Conservation (phyloP, 2,797 vertebrate genomes). For the Knipowitschia caucasica region DNA sequence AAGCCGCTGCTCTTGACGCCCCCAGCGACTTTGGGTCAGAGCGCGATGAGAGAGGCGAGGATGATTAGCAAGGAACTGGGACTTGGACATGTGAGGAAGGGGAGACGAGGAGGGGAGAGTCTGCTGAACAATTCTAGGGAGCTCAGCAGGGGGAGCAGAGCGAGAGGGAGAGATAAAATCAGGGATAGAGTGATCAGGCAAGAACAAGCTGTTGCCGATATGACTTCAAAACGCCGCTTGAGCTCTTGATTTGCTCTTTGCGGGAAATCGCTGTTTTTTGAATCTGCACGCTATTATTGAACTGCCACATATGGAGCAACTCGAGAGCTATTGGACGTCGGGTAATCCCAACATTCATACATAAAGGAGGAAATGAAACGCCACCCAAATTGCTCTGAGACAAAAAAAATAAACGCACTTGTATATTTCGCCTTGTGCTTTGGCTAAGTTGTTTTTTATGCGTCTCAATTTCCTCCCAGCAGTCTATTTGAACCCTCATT, state of each 20-base stretch:
- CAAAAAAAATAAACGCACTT: neutral
- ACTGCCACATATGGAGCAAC: constrained; percentile 19
- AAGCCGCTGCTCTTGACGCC: constrained; percentile 27
- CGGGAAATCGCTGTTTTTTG: constrained; percentile 48
- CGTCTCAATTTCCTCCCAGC: constrained; percentile 27
- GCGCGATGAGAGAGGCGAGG: constrained; percentile 26
- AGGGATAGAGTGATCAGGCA: constrained; percentile 46
- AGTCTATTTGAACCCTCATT: constrained; percentile 28
- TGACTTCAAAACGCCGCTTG: constrained; percentile 53
- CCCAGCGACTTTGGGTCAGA: constrained; percentile 38
- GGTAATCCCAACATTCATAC: constrained; percentile 29
- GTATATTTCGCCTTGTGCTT: constrained; percentile 19
- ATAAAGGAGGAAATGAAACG: constrained; percentile 19
- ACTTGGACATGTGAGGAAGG: constrained; percentile 18
- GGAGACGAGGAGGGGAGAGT: neutral
- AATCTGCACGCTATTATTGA: constrained; percentile 18
- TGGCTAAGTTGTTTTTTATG: constrained; percentile 23
- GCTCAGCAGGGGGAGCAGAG: constrained; percentile 40
- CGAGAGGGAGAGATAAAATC: constrained; percentile 51
- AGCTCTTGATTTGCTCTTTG: constrained; percentile 38
- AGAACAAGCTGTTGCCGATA: constrained; percentile 46
- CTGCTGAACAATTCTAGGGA: constrained; percentile 18
- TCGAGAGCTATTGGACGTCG: constrained; percentile 29
- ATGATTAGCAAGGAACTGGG: constrained; percentile 44
- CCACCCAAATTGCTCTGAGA: constrained; percentile 7